Conservation (phyloP, 2,888 invertebrate genomes). For the Cryptus viduatorius region DNA sequence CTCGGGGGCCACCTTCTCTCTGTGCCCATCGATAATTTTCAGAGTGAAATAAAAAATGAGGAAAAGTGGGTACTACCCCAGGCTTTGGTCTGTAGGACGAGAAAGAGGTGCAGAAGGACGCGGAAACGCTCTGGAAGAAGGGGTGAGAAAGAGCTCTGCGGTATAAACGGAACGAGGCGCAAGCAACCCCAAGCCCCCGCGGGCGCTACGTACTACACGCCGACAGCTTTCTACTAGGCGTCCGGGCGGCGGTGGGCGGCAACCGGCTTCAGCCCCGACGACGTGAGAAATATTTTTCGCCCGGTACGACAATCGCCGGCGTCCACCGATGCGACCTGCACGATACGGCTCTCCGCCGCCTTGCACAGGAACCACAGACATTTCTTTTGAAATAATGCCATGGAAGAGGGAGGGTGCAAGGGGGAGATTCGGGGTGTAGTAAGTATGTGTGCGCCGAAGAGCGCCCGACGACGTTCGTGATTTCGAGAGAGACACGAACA, state of each 20-base stretch:
- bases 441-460: slow-evolving; percentile 2
- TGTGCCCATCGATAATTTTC: slow-evolving; percentile 63
- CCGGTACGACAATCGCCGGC: slow-evolving; percentile 66
- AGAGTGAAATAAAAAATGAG: slow-evolving; percentile 69
- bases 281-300: slow-evolving; percentile 83
- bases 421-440: slow-evolving; percentile 13
- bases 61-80: slow-evolving; percentile 61
- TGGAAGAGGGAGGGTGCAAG: slow-evolving; percentile 54
- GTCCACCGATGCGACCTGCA: slow-evolving; percentile 45
- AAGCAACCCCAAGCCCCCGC: slow-evolving; percentile 24
- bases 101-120: slow-evolving; percentile 71
- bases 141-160: slow-evolving; percentile 23
- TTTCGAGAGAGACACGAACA: slow-evolving; percentile 28
- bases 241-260: slow-evolving; percentile 73
- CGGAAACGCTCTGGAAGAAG: slow-evolving; percentile 35
- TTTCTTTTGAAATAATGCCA: slow-evolving; percentile 77
- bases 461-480: slow-evolving; percentile 34
- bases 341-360: slow-evolving; percentile 67
- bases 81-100: slow-evolving; percentile 63
- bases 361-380: slow-evolving; percentile 67
- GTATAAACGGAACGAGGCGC: slow-evolving; percentile 35
- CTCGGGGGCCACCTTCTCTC: slow-evolving; percentile 44
- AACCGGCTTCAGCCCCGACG: slow-evolving; percentile 69
- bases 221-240: slow-evolving; percentile 61
- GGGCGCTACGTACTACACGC: slow-evolving; percentile 38